Base-by-base conservation (phyloP, 2,888 invertebrate genomes). In the Plagodis dolabraria region DNA sequence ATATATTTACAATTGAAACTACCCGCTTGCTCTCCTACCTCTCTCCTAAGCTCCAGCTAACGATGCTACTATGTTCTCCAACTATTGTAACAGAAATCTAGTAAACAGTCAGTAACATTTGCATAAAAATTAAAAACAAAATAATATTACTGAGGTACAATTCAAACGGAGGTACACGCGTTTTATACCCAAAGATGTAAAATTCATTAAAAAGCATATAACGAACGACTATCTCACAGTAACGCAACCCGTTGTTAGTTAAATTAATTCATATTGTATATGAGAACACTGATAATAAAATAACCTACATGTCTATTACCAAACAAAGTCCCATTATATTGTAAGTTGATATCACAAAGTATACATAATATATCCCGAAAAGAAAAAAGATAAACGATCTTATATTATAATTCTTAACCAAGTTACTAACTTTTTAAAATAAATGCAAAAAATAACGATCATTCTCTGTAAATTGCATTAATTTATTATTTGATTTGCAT, bases 1-100 rank as follows among this genome's bases (percentile, higher is more conserved):
- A 77, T 89, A 77, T 89, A 92, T 92, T 83, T 92, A 92, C 92
- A 92, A 87, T 86, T 91, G 83, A 81, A 79, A 77, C 91, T 92
- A 92, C 90, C 92, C 91, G 90, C 92, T 86, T 87, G 84, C 82
- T 35, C 80, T 83, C 74, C 77, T 79, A 75, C 22, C 69, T 77
- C 77, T 78, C 75, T 68, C 77, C 80, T 87, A 89, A 89, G 86
- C 87, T 89, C 88, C 85, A 74, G 76, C 87, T 87, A 86, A 79
- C 81, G 54, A 46, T 44, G 63, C 65, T 65, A 56, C 40, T 57
- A 54, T 53, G 56, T 63, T 53, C 8, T 40, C 43, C 44, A 57
- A 53, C 58, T 77, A 75, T 71, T 57, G 42, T 72, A 64, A 68
- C 65, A 64, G 50, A 67, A 63, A 55, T 54, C 46, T 58, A 64